Base-by-base conservation (phyloP, 2,113 vertebrate species). In the Oplegnathus fasciatus region DNA sequence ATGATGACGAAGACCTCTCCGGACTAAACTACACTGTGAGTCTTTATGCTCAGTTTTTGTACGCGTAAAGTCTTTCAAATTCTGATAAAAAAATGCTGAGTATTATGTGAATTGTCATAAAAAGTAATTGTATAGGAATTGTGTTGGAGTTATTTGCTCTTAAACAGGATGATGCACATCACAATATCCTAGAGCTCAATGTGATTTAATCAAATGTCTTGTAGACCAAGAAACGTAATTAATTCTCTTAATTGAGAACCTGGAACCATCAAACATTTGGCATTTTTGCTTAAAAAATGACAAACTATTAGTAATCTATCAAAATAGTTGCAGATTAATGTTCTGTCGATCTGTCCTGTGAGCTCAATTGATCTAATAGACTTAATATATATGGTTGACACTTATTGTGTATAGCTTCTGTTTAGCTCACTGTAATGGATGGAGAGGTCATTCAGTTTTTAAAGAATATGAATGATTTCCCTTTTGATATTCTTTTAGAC, bases 1-100 rank as follows among this genome's bases (percentile, higher is more conserved):
- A 96, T 0, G 97, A 96, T 0, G 96, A 97, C 0, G 72, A 94
- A 1, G 93, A 98, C 82, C 94, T 99, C 18, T 94, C 96, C 0
- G 98, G 98, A 28, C 94, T 99, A 42, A 97, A 96, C 10, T 99
- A 90, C 48, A 97, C 98, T 6, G 98, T 98, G 88, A 97, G 98
- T 96, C 34, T 54, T 69, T 24, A 11, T 48, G 34, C 26, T 74
- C 0, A 28, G 4, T 0, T 57, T 44, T 22, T 50, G 26, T 4
- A 9, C 6, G 6, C 6, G 18, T n/a, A 10, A 40, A 17, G 24
- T 57, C 13, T 44, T 13, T 28, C 4, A 28, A 52, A 52, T 24
- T 15, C 24, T 14, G 46, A 22, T 30, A 28, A 5, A 46, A n/a
- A 4, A n/a, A 55, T 4, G 10, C 6, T 61, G 6, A 46, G 7